These are phyloP conservation scores for Chrysolina haemoptera DNA, from an alignment of 2,888 invertebrate genomes.

Conservation along the genomic window DNA sequence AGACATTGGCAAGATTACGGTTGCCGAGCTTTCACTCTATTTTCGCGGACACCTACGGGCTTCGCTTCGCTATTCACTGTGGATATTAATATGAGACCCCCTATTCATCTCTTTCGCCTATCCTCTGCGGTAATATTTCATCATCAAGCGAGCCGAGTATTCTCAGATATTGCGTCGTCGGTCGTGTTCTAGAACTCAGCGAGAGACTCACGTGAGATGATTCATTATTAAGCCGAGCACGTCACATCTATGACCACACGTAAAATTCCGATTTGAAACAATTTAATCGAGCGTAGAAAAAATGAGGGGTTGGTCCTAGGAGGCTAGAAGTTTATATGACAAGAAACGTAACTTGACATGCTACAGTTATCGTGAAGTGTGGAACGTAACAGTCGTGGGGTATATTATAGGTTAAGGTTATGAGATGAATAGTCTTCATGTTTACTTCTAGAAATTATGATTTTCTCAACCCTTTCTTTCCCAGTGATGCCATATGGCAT, in stretches of 20 bases:
- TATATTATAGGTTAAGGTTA: too few relatives aligned
- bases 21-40: not conserved
- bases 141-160: conserved; percentile 7
- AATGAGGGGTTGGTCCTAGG: too few relatives aligned
- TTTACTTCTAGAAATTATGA: too few relatives aligned
- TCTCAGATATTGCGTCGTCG: conserved; percentile 11
- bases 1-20: not conserved
- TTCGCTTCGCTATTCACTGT: not conserved
- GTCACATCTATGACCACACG: not conserved
- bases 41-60: not conserved
- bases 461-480: too few relatives aligned
- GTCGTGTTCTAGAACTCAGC: not conserved
- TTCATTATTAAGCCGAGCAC: not conserved
- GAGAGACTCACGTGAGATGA: not conserved
- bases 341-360: too few relatives aligned
- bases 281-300: not conserved
- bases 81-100: conserved; percentile 2
- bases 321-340: too few relatives aligned
- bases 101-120: conserved; percentile 2
- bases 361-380: too few relatives aligned
- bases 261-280: not conserved
- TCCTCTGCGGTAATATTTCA: conserved; percentile 21
- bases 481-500: too few relatives aligned
- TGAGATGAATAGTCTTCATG: too few relatives aligned
- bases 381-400: too few relatives aligned